Percentiles rank a stretch among this genome's conserved stretches.
Conservation (phyloP, 2,888 invertebrate species). For the Drosophila anomelani region DNA sequence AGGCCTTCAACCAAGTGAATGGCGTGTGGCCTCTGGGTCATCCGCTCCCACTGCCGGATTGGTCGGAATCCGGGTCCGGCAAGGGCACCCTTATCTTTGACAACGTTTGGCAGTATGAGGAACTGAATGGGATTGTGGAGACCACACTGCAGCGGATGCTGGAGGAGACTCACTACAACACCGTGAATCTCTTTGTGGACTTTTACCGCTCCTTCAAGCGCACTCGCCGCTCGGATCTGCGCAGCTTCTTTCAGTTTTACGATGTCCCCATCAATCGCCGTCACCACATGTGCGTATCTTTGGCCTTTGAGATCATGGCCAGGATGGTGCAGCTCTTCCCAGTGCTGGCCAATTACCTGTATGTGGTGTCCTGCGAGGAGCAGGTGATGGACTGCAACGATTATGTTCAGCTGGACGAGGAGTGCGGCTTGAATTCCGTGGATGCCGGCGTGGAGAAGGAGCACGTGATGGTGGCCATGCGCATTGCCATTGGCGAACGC, state of each 20-base stretch:
- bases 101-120: conserved; percentile 89
- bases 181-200: conserved; percentile 92
- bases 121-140: conserved; percentile 92
- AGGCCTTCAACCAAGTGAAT: conserved; percentile 85
- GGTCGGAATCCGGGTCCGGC: conserved; percentile 85
- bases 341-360: conserved; percentile 88
- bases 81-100: conserved; percentile 85
- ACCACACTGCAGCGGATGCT: conserved; percentile 91
- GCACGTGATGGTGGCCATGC: conserved; percentile 93
- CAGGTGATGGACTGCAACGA: conserved; percentile 88
- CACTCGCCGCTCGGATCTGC: conserved; percentile 88
- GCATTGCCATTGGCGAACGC: conserved; percentile 90
- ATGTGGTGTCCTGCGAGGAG: conserved; percentile 95
- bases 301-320: conserved; percentile 92
- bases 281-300: conserved; percentile 95
- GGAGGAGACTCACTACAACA: conserved; percentile 94
- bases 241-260: conserved; percentile 91
- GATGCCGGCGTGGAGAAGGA: conserved; percentile 90
- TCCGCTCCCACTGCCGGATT: conserved; percentile 91
- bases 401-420: conserved; percentile 86
- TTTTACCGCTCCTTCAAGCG: conserved; percentile 88
- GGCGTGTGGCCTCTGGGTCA: conserved; percentile 89
- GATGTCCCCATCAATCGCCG: conserved; percentile 91
- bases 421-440: conserved; percentile 85
- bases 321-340: conserved; percentile 89